Evolutionary conservation across 2,113 vertebrate genomes (phyloP).

Genomic region (Pimephales promelas): DNA sequence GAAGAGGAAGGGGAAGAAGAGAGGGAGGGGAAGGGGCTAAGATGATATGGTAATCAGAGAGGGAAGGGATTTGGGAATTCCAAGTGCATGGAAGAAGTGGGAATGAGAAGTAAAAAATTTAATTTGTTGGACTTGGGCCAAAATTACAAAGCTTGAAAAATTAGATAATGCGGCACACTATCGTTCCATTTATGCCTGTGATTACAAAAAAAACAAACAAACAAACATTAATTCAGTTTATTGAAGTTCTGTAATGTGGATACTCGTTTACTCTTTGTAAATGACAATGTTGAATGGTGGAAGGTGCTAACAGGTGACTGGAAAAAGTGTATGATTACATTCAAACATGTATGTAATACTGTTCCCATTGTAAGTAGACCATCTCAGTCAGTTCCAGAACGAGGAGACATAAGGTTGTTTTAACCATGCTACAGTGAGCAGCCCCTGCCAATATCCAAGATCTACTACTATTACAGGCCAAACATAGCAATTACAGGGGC

Average conservation of each 20-base stretch:
- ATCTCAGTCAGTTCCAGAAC: not conserved
- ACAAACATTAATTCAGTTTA: conserved; percentile 33
- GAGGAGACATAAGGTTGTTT: not conserved
- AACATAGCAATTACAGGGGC: conserved; percentile 51
- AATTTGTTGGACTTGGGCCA: conserved; percentile 36
- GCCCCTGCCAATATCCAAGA: conserved; percentile 37
- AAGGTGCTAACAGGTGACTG: conserved; percentile 20
- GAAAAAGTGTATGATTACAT: conserved; percentile 16
- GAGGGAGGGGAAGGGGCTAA: conserved; percentile 43
- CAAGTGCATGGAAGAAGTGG: conserved; percentile 47
- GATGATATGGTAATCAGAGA: conserved; percentile 58
- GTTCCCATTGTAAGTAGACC: conserved; percentile 1
- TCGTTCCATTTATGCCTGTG: conserved; percentile 31
- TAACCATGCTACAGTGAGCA: conserved; percentile 14
- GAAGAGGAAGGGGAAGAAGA: conserved; percentile 40
- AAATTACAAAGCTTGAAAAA: conserved; percentile 41
- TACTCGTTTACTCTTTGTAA: conserved; percentile 14
- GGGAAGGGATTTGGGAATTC: conserved; percentile 59
- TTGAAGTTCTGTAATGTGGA: conserved; percentile 22
- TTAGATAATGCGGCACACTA: conserved; percentile 37
- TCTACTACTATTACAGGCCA: conserved; percentile 26
- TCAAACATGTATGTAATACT: conserved; percentile 1
- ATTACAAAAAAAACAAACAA: conserved; percentile 3
- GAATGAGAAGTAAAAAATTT: conserved; percentile 33
- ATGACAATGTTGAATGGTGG: conserved; percentile 21